Evolutionary conservation across 2,797 vertebrate genomes (phyloP), one percentile per base, ranked within the genome.

Genomic region (Sebastes alutus): DNA sequence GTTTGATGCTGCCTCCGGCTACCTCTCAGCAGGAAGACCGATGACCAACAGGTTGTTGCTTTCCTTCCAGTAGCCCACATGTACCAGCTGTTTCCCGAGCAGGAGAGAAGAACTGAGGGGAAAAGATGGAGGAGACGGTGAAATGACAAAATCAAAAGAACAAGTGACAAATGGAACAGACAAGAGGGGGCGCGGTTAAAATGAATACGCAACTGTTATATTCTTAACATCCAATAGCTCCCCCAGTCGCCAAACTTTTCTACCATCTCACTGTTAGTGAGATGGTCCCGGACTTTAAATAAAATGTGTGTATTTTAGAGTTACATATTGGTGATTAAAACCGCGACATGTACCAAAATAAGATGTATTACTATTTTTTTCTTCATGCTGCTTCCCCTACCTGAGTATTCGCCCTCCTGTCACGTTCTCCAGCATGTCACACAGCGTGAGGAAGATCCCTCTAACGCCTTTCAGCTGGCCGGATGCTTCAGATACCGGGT

Each of bases 41-140:
- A 99, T 93, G 73, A 99, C 91, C 32, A 99, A 89, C 87, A 99
- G 94, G 86, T 97, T 97, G 88, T 96, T 95, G 82, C 85, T 95
- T 72, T 99, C 98, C 87, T 98, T 99, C 97, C 97, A 98, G 94
- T 99, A 99, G 93, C 97, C 97, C 81, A 99, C 96, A 60, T 99
- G 97, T 54, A 99, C 95, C 91, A 99, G 91, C 86, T 97, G 97
- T 75, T 93, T 97, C 63, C 96, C 95, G 60, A 99, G 94, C 87
- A 98, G 92, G 6, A 99, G 96, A 58, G 98, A 97, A 0, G 98
- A 98, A 82, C 98, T 99, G 88, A 16, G 89, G 90, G 85, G 83
- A 60, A 59, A 30, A 12, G 30, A 59, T 1, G 25, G 23, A 23
- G 25, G 23, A 23, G 13, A 66, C 4, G 46, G 46, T 30, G 27